Evolutionary conservation across 2,888 invertebrate species (phyloP).

Genomic region (Stenchaetothrips biformis): DNA sequence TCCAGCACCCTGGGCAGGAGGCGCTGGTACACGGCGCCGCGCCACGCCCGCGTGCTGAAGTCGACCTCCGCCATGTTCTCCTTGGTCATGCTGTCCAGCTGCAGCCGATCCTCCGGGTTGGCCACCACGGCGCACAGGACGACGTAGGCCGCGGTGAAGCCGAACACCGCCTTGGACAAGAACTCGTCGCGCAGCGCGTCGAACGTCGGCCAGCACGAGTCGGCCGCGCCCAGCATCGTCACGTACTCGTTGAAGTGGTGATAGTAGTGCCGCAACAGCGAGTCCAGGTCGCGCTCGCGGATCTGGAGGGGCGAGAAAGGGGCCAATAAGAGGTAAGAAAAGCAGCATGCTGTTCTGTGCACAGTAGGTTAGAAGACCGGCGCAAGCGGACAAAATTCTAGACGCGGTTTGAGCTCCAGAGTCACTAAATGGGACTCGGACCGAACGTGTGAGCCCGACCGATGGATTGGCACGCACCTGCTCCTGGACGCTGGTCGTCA

Average conservation of each 20-base stretch:
- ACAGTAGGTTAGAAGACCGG: too few relatives aligned
- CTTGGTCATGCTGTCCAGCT: constrained; percentile 30
- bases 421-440: too few relatives aligned
- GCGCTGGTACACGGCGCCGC: neutral
- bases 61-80: constrained; percentile 26
- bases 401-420: too few relatives aligned
- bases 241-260: constrained; percentile 25
- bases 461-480: constrained; percentile 7
- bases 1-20: neutral
- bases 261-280: constrained; percentile 34
- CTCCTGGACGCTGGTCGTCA: constrained; percentile 32
- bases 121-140: constrained; percentile 38
- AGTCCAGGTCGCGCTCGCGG: constrained; percentile 29
- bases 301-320: neutral
- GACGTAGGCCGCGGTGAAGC: constrained; percentile 36
- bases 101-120: constrained; percentile 34
- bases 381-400: too few relatives aligned
- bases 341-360: too few relatives aligned
- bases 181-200: constrained; percentile 38
- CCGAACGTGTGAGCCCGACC: too few relatives aligned
- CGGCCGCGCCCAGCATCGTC: constrained; percentile 14
- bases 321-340: too few relatives aligned
- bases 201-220: constrained; percentile 30
- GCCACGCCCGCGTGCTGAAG: neutral
- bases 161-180: constrained; percentile 36